A percentile compares a stretch with the other conserved stretches of the same genome.
phyloP scores from a whole-genome alignment of 1,140 invertebrate genomes.

The Amphibalanus amphitrite region DNA sequence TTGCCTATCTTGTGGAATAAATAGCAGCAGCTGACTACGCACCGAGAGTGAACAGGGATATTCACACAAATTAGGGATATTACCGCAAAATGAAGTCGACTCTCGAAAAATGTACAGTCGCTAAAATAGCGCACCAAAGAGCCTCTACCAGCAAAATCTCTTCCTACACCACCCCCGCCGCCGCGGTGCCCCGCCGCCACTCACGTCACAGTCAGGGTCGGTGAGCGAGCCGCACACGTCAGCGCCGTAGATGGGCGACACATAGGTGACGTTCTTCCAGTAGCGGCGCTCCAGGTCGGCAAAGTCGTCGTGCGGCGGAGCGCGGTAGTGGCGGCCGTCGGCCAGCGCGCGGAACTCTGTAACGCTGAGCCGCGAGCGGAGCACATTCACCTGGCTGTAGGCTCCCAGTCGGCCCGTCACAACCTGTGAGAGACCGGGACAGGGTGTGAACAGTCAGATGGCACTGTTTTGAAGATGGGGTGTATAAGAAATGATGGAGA shows the following conservation, averaged over 20 bases:
- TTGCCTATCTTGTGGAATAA: no score
- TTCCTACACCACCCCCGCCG: no score
- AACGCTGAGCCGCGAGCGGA: conserved; percentile 78
- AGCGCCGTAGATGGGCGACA: conserved; percentile 86
- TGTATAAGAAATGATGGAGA: no score
- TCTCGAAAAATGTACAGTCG: no score
- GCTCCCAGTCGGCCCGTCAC: conserved; percentile 80
- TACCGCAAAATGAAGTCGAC: no score
- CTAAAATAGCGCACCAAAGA: no score
- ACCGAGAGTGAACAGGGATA: no score
- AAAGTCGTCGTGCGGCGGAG: conserved; percentile 71
- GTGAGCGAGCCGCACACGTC: conserved; percentile 91
- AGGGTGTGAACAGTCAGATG: neutral
- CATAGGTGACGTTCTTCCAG: conserved; percentile 90
- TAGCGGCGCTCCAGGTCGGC: conserved; percentile 92
- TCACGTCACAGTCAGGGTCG: conserved; percentile 57
- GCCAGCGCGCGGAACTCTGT: conserved; percentile 76
- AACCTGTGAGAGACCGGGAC: conserved; percentile 23
- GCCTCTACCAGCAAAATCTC: no score
- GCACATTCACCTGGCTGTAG: conserved; percentile 90
- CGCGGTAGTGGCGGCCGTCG: conserved; percentile 43
- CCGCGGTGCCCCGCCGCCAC: conserved; percentile 11
- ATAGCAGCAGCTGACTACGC: no score
- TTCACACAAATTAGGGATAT: no score
- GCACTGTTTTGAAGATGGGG: no score